phyloP scores from a whole-genome alignment of 2,888 invertebrate genomes.

The Trichacis sp. region DNA sequence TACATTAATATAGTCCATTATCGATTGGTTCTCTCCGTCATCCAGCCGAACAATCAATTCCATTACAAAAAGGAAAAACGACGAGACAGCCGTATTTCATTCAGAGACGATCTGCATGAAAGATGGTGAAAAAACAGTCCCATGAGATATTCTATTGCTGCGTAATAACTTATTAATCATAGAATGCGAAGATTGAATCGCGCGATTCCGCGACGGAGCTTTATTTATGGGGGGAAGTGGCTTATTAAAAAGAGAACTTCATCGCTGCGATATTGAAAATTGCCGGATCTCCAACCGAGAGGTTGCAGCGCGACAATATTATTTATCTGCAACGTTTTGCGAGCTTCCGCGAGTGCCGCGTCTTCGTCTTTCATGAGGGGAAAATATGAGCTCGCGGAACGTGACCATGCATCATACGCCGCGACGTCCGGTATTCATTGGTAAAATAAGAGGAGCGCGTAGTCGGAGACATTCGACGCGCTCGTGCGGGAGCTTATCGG shows the following conservation, averaged over 20 bases:
- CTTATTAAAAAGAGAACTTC: slow-evolving; percentile 3
- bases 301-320: slow-evolving; percentile 4
- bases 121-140: background rate
- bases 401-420: slow-evolving; percentile 9
- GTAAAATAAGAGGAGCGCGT: slow-evolving; percentile 10
- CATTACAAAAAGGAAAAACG: background rate
- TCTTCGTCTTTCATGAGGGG: background rate
- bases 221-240: background rate
- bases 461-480: slow-evolving; percentile 3
- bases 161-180: background rate
- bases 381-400: slow-evolving; percentile 5
- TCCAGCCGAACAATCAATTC: background rate
- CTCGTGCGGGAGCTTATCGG: background rate
- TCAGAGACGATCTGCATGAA: background rate
- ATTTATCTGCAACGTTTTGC: slow-evolving; percentile 9
- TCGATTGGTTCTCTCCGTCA: background rate
- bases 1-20: background rate
- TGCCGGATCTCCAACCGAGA: slow-evolving; percentile 6
- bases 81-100: background rate
- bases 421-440: slow-evolving; percentile 17
- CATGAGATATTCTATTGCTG: background rate
- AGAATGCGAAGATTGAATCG: background rate
- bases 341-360: background rate
- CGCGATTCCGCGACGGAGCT: background rate
- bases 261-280: slow-evolving; percentile 17